Evolutionary conservation across 2,113 vertebrate genomes (phyloP), one percentile per base, ranked within the genome.

Genomic region (Pungitius pungitius): DNA sequence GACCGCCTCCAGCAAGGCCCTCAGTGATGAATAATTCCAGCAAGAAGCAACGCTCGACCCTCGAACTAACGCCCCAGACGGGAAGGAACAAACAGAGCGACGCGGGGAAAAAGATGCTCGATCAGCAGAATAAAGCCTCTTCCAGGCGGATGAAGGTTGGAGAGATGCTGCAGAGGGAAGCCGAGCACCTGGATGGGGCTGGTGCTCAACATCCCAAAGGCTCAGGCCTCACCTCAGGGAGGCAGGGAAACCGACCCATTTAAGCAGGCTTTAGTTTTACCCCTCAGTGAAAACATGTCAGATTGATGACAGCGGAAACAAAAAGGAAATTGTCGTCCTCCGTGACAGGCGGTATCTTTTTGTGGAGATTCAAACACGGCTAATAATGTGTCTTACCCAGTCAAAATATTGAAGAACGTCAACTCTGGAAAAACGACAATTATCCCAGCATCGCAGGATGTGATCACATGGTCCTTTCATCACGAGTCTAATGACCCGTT

Each of bases 41-140:
- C 37, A 22, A 0, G 27, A 66, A 77, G 74, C 74, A 81, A 67
- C 24, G 51, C 35, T 37, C 30, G 56, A 64, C 37, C n/a, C 60
- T 74, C 30, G 68, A 69, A 68, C 78, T n/a, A 68, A 54, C 22
- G 35, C 73, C 74, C 77, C 74, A 73, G 77, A 55, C 64, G 69
- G 63, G 35, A 82, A 67, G 37, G 51, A 71, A 77, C 86, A 80
- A 80, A 45, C 27, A 64, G 59, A 39, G 27, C 6, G 8, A 49
- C 62, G 62, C 51, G 35, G 18, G 59, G 71, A 65, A 70, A 62
- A 8, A 8, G 11, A 69, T 76, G 77, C 80, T 33, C 2, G 35
- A n/a, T 86, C 74, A 87, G 77, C 82, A 77, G 72, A 86, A 80
- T 12, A 74, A 86, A 80, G 9, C 3, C 30, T 42, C 26, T 43